Percentiles rank a stretch among this genome's conserved stretches.
Evolutionary conservation across 2,888 invertebrate species (phyloP).

Genomic region (Thera obeliscata): DNA sequence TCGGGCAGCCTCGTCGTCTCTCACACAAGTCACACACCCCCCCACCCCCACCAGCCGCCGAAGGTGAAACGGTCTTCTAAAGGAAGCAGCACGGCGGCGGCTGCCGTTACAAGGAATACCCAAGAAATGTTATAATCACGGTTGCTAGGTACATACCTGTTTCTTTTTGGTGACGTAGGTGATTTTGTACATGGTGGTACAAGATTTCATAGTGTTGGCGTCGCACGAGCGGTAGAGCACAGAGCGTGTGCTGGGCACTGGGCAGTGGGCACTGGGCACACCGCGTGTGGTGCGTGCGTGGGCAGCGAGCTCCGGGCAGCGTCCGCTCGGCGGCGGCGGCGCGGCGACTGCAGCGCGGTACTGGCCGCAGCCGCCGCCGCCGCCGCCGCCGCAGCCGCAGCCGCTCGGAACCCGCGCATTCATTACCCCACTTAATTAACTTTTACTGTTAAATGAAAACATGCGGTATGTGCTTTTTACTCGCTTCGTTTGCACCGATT

Average conservation of each 20-base stretch:
- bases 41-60: background rate
- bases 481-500: constrained; percentile 58
- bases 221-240: constrained; percentile 24
- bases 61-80: background rate
- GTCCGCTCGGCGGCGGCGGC: constrained; percentile 36
- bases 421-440: constrained; percentile 69
- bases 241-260: constrained; percentile 35
- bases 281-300: constrained; percentile 7
- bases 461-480: constrained; percentile 55
- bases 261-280: constrained; percentile 16
- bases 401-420: constrained; percentile 55
- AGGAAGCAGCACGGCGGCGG: background rate
- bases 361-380: constrained; percentile 37
- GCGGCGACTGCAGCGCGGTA: constrained; percentile 34
- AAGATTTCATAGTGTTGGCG: constrained; percentile 67
- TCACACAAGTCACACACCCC: too few relatives aligned
- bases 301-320: constrained; percentile 28
- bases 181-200: constrained; percentile 79
- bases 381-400: constrained; percentile 36
- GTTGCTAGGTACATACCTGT: constrained; percentile 58
- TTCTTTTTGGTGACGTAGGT: constrained; percentile 76
- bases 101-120: background rate
- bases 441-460: constrained; percentile 74
- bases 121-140: background rate
- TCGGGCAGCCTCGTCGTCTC: background rate